Conservation (phyloP, 2,888 invertebrate genomes). For the Dromius quadrimaculatus region DNA sequence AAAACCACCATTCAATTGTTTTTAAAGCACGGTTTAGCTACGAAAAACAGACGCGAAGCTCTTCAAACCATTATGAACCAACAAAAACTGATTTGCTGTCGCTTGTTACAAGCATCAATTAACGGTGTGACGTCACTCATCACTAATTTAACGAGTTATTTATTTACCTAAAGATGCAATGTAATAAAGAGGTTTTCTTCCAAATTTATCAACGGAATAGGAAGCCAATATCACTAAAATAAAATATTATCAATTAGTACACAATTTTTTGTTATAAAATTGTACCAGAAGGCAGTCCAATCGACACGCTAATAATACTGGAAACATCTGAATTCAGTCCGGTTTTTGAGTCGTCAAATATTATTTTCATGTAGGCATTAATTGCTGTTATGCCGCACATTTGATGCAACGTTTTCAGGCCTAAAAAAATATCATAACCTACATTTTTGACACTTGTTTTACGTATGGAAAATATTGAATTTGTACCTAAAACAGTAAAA, state of each 20-base stretch:
- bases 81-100: no score
- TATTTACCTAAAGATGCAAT: conserved; percentile 67
- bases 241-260: not conserved
- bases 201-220: conserved; percentile 69
- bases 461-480: no score
- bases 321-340: conserved; percentile 70
- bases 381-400: conserved; percentile 73
- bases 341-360: conserved; percentile 69
- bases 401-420: conserved; percentile 71
- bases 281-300: conserved; percentile 71
- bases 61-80: no score
- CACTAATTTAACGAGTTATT: no score
- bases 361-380: conserved; percentile 73
- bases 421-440: no score
- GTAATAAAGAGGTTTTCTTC: conserved; percentile 70
- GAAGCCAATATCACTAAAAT: conserved; percentile 59
- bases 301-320: conserved; percentile 72
- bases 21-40: no score
- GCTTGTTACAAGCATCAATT: no score
- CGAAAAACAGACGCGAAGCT: no score
- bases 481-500: conserved; percentile 52
- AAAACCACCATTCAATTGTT: no score
- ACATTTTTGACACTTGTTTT: no score
- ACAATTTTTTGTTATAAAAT: not conserved
- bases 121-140: not conserved